Percentiles rank a stretch among this genome's conserved stretches.
Evolutionary conservation across 2,888 invertebrate genomes (phyloP).

Genomic region (Caenorhabditis sp.): DNA sequence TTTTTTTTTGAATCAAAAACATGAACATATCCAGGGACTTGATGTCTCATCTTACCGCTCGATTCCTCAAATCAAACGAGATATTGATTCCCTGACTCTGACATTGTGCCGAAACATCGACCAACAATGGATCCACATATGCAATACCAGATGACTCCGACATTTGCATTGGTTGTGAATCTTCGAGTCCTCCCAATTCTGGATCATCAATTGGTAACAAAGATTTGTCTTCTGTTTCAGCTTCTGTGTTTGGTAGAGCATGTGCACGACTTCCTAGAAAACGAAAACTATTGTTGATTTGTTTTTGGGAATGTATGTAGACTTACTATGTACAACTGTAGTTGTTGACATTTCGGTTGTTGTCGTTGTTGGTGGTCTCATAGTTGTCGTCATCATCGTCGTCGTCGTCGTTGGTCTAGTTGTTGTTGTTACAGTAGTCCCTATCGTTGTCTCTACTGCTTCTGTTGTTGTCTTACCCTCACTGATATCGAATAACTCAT

Average conservation of each 20-base stretch:
- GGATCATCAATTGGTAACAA: slow-evolving; percentile 29
- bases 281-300: neutral
- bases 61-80: slow-evolving; percentile 37
- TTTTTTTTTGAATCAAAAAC: too few relatives aligned
- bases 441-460: neutral
- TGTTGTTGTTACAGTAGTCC: neutral
- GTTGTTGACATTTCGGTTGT: neutral
- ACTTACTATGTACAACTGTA: too few relatives aligned
- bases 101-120: slow-evolving; percentile 48
- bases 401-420: slow-evolving; percentile 8
- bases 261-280: slow-evolving; percentile 28
- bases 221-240: slow-evolving; percentile 8
- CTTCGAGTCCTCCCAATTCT: slow-evolving; percentile 34
- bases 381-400: neutral
- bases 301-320: too few relatives aligned
- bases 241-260: slow-evolving; percentile 25
- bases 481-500: neutral
- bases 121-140: slow-evolving; percentile 25
- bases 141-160: slow-evolving; percentile 39
- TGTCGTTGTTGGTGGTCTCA: slow-evolving; percentile 2
- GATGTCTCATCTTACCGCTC: slow-evolving; percentile 21
- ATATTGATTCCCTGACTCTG: slow-evolving; percentile 54
- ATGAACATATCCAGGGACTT: too few relatives aligned
- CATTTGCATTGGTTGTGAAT: slow-evolving; percentile 29
- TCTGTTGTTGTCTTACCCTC: neutral